phyloP scores from a whole-genome alignment of 1,140 invertebrate genomes.

The Aphis gossypii region DNA sequence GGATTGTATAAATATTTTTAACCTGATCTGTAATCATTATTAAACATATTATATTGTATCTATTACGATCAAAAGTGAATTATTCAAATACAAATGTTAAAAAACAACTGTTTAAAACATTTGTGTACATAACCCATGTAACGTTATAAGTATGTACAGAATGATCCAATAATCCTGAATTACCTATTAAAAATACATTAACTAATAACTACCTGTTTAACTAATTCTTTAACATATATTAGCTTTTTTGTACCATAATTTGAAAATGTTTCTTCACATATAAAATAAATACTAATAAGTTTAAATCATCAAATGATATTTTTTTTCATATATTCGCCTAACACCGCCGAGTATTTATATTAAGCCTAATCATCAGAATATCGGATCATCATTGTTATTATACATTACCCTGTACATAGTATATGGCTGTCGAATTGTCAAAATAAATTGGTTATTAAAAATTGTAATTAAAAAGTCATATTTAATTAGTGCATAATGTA shows the following conservation, averaged over 20 bases:
- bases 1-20: too few relatives aligned
- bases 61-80: too few relatives aligned
- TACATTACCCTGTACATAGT: neutral
- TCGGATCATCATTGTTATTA: neutral
- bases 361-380: neutral
- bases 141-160: neutral
- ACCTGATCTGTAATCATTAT: too few relatives aligned
- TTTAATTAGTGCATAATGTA: neutral
- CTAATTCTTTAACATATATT: neutral
- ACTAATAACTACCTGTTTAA: neutral
- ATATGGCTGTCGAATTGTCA: neutral
- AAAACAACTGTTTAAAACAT: neutral
- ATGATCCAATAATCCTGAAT: neutral
- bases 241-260: neutral
- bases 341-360: neutral
- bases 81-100: too few relatives aligned
- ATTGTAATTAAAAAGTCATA: neutral
- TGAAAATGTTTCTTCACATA: neutral
- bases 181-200: neutral
- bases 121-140: neutral
- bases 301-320: neutral
- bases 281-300: neutral
- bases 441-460: neutral
- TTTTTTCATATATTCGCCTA: neutral
- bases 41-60: too few relatives aligned